Evolutionary conservation across 2,797 vertebrate species (phyloP), one percentile per base, ranked within the genome.

Genomic region (Rhabdomys pumilio): DNA sequence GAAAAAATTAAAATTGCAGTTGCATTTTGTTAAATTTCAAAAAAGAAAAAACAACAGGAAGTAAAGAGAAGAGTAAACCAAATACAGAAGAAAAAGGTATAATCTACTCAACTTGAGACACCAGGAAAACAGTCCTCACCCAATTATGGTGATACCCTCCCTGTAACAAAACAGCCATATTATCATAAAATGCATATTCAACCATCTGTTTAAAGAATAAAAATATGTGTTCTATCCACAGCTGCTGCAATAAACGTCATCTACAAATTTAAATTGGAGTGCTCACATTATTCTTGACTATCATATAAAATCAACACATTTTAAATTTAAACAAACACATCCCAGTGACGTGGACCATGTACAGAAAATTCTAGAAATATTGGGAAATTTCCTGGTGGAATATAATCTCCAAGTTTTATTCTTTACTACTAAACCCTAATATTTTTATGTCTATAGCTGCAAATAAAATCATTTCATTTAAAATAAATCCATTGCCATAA

Each of bases 111-210:
- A 89, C 76, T 81, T 92, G 29, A 65, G 19, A 84, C 69, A 89
- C 84, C 3, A 75, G 17, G 31, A 5, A 82, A 95, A 65, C 55
- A 73, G 10, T 86, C 20, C 53, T 94, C 94, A 47, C 41, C 76
- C 14, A 95, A 59, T 93, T 94, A 93, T 81, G 29, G 14, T 82
- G 80, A 73, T 90, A 2, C 11, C 10, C 14, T 91, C 90, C 5
- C 14, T 63, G 91, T 50, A 47, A n/a, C 75, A 38, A 69, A 84
- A 11, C n/a, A 91, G 24, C 31, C 38, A 85, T 77, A 76, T 93
- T 96, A 93, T 80, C 77, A 94, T 95, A 95, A 94, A 94, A 96
- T 55, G 83, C 53, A 44, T 81, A 95, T 89, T 92, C 63, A 80
- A 2, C 82, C 69, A 95, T 93, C 91, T 96, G 85, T 69, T 92